Conservation (phyloP, 1,140 invertebrate genomes). For the Drosophila triauraria region DNA sequence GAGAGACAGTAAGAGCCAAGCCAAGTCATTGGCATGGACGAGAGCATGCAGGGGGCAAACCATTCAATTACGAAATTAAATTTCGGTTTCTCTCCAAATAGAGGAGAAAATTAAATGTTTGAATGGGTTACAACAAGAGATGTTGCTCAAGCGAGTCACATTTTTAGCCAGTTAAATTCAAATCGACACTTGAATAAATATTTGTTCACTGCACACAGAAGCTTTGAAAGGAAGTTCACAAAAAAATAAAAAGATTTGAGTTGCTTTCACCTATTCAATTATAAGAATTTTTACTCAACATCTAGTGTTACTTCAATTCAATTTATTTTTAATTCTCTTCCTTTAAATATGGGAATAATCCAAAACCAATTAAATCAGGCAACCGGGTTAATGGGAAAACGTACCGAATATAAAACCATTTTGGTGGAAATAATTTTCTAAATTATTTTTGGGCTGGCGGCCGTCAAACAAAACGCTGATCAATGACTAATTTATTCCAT, state of each 20-base stretch:
- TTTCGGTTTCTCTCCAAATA: constrained; percentile 42
- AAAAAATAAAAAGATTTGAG: neutral
- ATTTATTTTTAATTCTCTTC: neutral
- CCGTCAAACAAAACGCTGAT: neutral
- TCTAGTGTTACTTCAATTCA: neutral
- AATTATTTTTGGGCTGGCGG: neutral
- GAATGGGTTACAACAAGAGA: constrained; percentile 15
- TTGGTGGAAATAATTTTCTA: constrained; percentile 15
- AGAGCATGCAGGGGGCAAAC: constrained; percentile 17
- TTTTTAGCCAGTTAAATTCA: constrained; percentile 28
- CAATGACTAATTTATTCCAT: constrained; percentile 43
- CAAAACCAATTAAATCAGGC: constrained; percentile 1
- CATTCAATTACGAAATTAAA: constrained; percentile 79
- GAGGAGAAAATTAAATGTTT: constrained; percentile 47
- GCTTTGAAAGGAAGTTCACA: too few species aligned
- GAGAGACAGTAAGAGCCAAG: constrained; percentile 1
- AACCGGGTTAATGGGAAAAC: constrained; percentile 7
- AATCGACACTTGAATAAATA: constrained; percentile 45
- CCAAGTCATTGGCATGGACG: constrained; percentile 30
- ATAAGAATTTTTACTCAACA: neutral
- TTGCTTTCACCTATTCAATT: neutral
- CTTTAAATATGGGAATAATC: neutral
- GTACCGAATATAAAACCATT: constrained; percentile 16
- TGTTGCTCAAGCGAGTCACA: constrained; percentile 16
- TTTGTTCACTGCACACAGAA: constrained; percentile 4